Evolutionary conservation across 53 echinoderm and acorn worm species (phyloP).

Genomic region (Apostichopus leukothele): DNA sequence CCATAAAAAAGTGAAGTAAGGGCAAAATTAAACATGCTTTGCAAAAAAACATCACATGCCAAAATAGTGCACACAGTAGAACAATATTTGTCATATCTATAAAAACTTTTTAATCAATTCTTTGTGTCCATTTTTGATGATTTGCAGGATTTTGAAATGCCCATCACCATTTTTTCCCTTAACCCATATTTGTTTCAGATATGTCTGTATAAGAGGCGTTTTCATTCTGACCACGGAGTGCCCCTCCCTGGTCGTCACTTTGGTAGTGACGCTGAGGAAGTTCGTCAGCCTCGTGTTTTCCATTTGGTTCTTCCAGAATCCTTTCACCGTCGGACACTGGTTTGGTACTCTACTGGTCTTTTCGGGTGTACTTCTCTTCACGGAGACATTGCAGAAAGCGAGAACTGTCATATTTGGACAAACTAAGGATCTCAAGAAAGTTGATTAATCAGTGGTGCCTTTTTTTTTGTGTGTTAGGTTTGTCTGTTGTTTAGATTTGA

Average conservation of each 20-base stretch:
- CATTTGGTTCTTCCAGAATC: conserved; percentile 89
- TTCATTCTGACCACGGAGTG: conserved; percentile 97
- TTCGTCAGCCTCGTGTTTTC: conserved; percentile 90
- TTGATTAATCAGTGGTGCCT: neutral
- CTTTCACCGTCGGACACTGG: conserved; percentile 93
- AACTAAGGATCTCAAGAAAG: conserved; percentile 52
- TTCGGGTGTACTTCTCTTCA: conserved; percentile 77
- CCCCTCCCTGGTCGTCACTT: conserved; percentile 87
- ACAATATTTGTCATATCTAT: too few relatives aligned
- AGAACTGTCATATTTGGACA: conserved; percentile 36
- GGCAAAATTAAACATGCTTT: too few relatives aligned
- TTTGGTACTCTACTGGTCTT: conserved; percentile 81
- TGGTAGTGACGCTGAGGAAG: conserved; percentile 91
- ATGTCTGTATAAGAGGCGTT: conserved; percentile 90
- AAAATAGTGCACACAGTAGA: too few relatives aligned
- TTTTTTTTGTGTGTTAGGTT: too few relatives aligned
- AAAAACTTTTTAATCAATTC: too few relatives aligned
- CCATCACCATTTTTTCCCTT: neutral
- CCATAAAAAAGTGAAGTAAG: too few relatives aligned
- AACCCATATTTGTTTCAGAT: conserved; percentile 51
- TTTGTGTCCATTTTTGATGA: too few relatives aligned
- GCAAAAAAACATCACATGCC: too few relatives aligned
- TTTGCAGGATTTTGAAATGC: too few relatives aligned
- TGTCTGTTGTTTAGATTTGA: too few relatives aligned
- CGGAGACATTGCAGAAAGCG: conserved; percentile 74